Evolutionary conservation across 1,140 invertebrate genomes (phyloP).

Genomic region (Microplitis mediator): DNA sequence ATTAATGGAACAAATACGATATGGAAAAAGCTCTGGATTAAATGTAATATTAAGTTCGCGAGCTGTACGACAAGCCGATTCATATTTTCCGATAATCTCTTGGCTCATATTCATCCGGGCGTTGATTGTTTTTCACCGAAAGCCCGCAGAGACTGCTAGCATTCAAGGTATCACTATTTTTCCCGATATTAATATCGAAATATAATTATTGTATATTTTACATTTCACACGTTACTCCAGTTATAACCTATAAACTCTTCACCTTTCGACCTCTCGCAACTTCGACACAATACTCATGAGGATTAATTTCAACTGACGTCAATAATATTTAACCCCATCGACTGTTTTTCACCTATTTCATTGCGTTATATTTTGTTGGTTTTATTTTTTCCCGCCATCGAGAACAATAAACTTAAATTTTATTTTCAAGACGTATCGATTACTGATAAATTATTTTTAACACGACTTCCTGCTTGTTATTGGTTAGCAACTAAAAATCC

Average conservation of each 20-base stretch:
- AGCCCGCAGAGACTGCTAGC: too few relatives aligned
- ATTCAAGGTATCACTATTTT: too few relatives aligned
- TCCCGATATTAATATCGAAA: too few relatives aligned
- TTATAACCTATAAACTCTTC: constrained; percentile 23
- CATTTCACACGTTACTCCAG: background rate
- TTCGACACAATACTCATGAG: background rate
- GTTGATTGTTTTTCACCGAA: too few relatives aligned
- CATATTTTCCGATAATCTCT: background rate
- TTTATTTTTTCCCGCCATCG: background rate
- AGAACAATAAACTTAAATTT: background rate
- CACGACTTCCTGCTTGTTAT: too few relatives aligned
- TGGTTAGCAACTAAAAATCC: too few relatives aligned
- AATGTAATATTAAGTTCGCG: background rate
- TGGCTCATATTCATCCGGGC: background rate
- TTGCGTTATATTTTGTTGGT: background rate
- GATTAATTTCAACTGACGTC: constrained; percentile 13
- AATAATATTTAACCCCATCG: constrained; percentile 8
- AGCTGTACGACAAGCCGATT: background rate
- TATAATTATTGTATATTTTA: background rate
- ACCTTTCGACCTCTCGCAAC: constrained; percentile 23
- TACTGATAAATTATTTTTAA: too few relatives aligned
- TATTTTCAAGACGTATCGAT: background rate
- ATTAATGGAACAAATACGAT: background rate
- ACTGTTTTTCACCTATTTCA: constrained; percentile 11
- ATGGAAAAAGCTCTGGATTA: background rate